Evolutionary conservation across 2,888 invertebrate species (phyloP), one percentile per base, ranked within the genome.

Genomic region (Anticlea derivata): DNA sequence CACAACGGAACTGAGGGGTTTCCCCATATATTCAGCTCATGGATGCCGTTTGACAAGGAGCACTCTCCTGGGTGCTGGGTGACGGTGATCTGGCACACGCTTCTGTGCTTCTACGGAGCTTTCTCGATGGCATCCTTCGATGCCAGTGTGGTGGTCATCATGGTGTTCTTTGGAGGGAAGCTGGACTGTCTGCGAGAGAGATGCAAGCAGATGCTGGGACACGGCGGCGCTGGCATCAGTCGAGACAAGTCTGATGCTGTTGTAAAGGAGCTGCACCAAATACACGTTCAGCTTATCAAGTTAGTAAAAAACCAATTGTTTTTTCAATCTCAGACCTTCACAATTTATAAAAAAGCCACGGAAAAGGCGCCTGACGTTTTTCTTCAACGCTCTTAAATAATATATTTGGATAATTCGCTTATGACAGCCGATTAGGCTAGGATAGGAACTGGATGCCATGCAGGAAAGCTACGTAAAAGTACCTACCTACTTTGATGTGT

Each of bases 21-120:
- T 60, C 83, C 83, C 0, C 88, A 87, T 37, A 84, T 89, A 26
- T 85, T 84, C 34, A 88, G 85, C 47, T 80, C 88, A 7, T 89
- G 87, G 86, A 71, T 83, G 71, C 88, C 88, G 1, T 73, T 83
- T 58, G 80, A 88, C 54, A 86, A 86, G 49, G 70, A 84, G 37
- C 65, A 70, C 30, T 70, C 69, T 2, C 85, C 86, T 1, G 86
- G 86, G 1, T 68, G 65, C 34, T 87, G 83, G 83, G 63, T 84
- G 1, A 85, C 84, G 1, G 72, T 87, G 5, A 10, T 70, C 0
- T 80, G 80, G 78, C 88, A 88, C 51, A 50, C 58, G 5, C 13
- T 65, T 0, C 11, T 82, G 6, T 81, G 80, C 48, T 63, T 58
- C 1, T 84, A 82, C 52, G 88, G 87, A 8, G 79, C 71, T 23